These are phyloP conservation scores for Brachionichthys hirsutus DNA, from an alignment of 2,113 vertebrate species.

Conservation along the genomic window DNA sequence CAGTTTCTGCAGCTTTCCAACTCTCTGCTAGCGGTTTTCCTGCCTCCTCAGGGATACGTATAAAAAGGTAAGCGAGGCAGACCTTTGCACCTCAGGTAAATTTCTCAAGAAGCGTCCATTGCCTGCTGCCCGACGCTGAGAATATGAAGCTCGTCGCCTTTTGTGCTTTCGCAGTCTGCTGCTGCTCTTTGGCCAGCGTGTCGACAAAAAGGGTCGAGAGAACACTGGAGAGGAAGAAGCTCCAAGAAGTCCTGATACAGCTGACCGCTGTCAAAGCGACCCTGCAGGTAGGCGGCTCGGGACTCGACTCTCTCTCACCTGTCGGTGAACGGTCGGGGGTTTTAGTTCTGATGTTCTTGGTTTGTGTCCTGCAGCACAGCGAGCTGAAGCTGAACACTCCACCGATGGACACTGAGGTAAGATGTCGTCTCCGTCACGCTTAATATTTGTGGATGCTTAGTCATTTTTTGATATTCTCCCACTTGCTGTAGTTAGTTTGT, in stretches of 20 bases:
- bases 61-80: slow-evolving; percentile 84
- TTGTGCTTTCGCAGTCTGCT: slow-evolving; percentile 60
- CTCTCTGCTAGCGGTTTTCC: slow-evolving; percentile 85
- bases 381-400: slow-evolving; percentile 36
- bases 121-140: slow-evolving; percentile 26
- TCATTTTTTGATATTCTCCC: slow-evolving; percentile 52
- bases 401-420: slow-evolving; percentile 50
- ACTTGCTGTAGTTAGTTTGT: slow-evolving; percentile 23
- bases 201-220: accelerated
- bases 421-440: slow-evolving; percentile 8
- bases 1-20: slow-evolving; percentile 92
- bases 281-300: slow-evolving; percentile 43
- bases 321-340: not conserved
- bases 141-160: slow-evolving; percentile 64
- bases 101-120: slow-evolving; percentile 61
- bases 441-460: slow-evolving; percentile 53
- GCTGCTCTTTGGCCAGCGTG: slow-evolving; percentile 4
- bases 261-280: accelerated
- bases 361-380: slow-evolving; percentile 39
- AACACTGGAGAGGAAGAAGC: not conserved
- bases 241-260: slow-evolving; percentile 31
- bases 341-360: not conserved
- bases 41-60: slow-evolving; percentile 87
- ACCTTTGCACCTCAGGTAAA: slow-evolving; percentile 75
- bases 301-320: not conserved